Conservation (phyloP, 2,888 invertebrate genomes). For the Drosophila buzzatii region DNA sequence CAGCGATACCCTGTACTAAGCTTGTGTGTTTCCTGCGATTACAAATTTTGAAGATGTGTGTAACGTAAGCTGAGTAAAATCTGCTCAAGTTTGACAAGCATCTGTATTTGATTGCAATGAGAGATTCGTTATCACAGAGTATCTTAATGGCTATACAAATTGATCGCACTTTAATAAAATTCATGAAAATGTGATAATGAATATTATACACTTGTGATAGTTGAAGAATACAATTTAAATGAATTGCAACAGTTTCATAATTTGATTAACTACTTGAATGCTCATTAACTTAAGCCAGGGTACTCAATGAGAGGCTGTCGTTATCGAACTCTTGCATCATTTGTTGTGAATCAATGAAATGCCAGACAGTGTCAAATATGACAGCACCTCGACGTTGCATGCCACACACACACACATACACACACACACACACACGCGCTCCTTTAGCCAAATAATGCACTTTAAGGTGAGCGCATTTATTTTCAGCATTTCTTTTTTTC, state of each 20-base stretch:
- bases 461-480: slow-evolving; percentile 56
- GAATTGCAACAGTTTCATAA: neutral
- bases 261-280: neutral
- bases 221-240: neutral
- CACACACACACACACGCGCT: no score
- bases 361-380: slow-evolving; percentile 57
- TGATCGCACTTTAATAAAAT: neutral
- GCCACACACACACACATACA: no score
- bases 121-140: neutral
- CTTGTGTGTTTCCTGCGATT: no score
- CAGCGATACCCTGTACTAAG: neutral
- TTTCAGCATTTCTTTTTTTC: slow-evolving; percentile 13
- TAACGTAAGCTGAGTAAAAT: neutral
- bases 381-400: slow-evolving; percentile 43
- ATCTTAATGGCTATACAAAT: no score
- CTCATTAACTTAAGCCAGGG: neutral
- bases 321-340: slow-evolving; percentile 24
- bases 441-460: slow-evolving; percentile 64
- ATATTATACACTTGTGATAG: neutral
- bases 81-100: rapidly evolving
- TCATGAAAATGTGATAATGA: neutral
- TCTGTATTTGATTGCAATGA: neutral
- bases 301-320: neutral
- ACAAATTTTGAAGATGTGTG: no score
- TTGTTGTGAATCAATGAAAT: slow-evolving; percentile 66